Percentiles rank a stretch among this genome's conserved stretches.
Evolutionary conservation across 2,888 invertebrate genomes (phyloP).

Genomic region (Boloria selene): DNA sequence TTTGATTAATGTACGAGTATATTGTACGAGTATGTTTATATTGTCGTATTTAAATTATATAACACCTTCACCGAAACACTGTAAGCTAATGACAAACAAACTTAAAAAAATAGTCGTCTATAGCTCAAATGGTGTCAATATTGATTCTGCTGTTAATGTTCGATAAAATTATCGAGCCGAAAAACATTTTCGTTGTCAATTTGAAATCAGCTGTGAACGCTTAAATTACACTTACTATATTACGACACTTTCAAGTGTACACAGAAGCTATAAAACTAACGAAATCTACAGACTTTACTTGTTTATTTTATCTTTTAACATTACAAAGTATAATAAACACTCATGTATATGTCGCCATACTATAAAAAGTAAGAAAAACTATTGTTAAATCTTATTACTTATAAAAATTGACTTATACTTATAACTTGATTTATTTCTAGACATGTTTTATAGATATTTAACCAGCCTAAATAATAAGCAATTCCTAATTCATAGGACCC

Average conservation of each 20-base stretch:
- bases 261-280: neutral
- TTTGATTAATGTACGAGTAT: too few relatives aligned
- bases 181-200: conserved; percentile 28
- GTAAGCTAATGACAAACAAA: conserved; percentile 1
- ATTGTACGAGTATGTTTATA: too few relatives aligned
- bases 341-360: too few relatives aligned
- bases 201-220: conserved; percentile 21
- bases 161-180: conserved; percentile 21
- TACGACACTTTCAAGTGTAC: neutral
- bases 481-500: too few relatives aligned
- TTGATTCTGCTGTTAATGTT: conserved; percentile 14
- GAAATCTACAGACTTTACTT: neutral
- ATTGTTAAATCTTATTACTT: too few relatives aligned
- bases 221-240: conserved; percentile 10
- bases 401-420: too few relatives aligned
- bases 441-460: too few relatives aligned
- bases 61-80: conserved; percentile 8
- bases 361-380: too few relatives aligned
- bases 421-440: too few relatives aligned
- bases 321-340: neutral
- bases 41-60: conserved; percentile 1
- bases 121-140: conserved; percentile 8
- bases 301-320: neutral
- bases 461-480: too few relatives aligned
- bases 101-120: conserved; percentile 14